phyloP scores from a whole-genome alignment of 1,140 invertebrate species.

The Formica exsecta region DNA sequence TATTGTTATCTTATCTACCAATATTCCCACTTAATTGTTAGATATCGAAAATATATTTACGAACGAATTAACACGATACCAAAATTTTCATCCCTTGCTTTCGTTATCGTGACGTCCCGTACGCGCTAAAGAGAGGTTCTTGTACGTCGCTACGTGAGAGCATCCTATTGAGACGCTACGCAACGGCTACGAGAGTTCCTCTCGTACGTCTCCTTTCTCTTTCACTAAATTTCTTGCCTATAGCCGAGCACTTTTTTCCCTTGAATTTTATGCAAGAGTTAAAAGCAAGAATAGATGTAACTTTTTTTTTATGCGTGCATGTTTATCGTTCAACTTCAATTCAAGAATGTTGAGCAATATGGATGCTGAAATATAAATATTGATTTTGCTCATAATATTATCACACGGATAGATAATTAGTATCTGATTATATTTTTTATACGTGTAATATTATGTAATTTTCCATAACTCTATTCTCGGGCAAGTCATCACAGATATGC shows the following conservation, averaged over 20 bases:
- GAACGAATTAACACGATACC: neutral
- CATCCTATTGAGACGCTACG: constrained; percentile 81
- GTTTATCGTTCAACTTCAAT: neutral
- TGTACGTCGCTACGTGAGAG: constrained; percentile 70
- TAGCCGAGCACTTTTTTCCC: constrained; percentile 62
- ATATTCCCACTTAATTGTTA: too few relatives aligned
- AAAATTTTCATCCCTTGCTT: constrained; percentile 39
- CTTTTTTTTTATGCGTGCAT: neutral
- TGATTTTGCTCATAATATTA: neutral
- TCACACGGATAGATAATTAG: neutral
- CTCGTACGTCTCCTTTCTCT: constrained; percentile 39
- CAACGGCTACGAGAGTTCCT: constrained; percentile 79
- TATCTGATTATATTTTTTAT: constrained; percentile 1
- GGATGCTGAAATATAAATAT: neutral
- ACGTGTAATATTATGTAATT: neutral
- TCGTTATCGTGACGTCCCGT: neutral
- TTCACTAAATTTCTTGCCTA: constrained; percentile 5
- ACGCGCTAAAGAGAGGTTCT: constrained; percentile 18
- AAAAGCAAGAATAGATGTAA: constrained; percentile 27
- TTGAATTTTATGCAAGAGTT: neutral
- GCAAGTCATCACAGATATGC: neutral
- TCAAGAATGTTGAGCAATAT: neutral
- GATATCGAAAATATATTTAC: neutral
- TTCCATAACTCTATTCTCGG: neutral
- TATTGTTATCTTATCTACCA: neutral